Conservation (phyloP, 2,888 invertebrate species). For the Cantharis nigra region DNA sequence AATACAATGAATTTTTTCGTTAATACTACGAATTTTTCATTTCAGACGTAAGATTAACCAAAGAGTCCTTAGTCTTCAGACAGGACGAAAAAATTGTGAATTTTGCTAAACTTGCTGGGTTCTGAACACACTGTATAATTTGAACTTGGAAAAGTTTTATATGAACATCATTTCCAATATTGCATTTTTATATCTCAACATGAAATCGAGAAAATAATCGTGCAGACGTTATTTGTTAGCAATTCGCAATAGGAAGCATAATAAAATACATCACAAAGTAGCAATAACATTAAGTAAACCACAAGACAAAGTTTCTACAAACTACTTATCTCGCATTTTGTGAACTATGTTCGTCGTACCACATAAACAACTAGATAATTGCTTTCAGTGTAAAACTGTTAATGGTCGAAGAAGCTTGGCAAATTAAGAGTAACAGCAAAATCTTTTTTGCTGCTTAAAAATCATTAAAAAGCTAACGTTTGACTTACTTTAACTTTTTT, state of each 20-base stretch:
- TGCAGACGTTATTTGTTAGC: not conserved
- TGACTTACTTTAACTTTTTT: conserved; percentile 75
- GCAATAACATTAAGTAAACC: not conserved
- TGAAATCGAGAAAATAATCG: not conserved
- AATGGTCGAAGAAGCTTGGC: not conserved
- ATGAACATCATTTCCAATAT: not conserved
- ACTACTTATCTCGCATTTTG: not conserved
- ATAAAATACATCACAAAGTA: not conserved
- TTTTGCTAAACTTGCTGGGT: no score
- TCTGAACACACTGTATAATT: not conserved
- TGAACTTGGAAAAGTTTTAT: not conserved
- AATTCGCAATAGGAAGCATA: not conserved
- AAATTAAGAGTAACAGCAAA: not conserved
- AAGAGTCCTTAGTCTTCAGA: no score
- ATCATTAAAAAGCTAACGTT: not conserved
- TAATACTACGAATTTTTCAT: no score
- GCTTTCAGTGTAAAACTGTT: not conserved
- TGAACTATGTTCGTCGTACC: not conserved
- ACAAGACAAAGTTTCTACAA: not conserved
- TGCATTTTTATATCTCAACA: not conserved
- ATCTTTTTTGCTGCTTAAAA: not conserved
- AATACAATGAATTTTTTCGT: no score
- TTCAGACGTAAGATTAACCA: no score
- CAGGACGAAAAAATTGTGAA: no score
- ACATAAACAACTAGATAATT: not conserved